Evolutionary conservation across 1,140 invertebrate genomes (phyloP), one percentile per base, ranked within the genome.

Genomic region (Aphelenchoides avenae): DNA sequence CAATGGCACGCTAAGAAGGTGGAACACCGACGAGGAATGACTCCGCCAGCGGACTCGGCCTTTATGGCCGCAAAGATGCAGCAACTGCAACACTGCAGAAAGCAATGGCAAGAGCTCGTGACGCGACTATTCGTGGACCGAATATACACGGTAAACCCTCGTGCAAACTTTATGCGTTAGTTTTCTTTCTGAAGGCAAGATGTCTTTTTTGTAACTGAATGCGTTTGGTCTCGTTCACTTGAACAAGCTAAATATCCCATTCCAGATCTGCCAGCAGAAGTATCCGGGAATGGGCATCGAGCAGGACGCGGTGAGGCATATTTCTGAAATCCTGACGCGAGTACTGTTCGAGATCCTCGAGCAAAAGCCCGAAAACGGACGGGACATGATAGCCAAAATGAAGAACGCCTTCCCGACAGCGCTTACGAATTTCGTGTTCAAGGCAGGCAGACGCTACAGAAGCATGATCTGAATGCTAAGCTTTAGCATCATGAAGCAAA

Each of bases 211-310:
- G 27, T 5, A 5, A 46, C 22, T 34, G 27, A 29, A 22, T 29
- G 5, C n/a, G 1, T 1, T 26, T 34, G 7, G 11, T 15, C 18
- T 43, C 34, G 34, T 36, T 36, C 11, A 36, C 11, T 36, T 11
- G 11, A 36, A n/a, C 34, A 11, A n/a, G n/a, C n/a, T n/a, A n/a
- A n/a, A n/a, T n/a, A n/a, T n/a, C n/a, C n/a, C n/a, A n/a, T 46
- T 50, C 37, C 22, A 65, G 61, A 39, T 39, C 18, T 65, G 60
- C 39, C 61, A 62, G 29, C 34, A 65, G 48, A 55, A 33, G 5
- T 50, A 62, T 40, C 61, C 61, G 27, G 61, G 63, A 30, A 64
- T 64, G 50, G 53, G 53, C n/a, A 42, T 64, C n/a, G 61, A 66
- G 39, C 34, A 30, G 15, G 61, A 64, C 42, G 61, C 61, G 2